Evolutionary conservation across 2,888 invertebrate genomes (phyloP), one percentile per base, ranked within the genome.

Genomic region (Cephus rjabovi): DNA sequence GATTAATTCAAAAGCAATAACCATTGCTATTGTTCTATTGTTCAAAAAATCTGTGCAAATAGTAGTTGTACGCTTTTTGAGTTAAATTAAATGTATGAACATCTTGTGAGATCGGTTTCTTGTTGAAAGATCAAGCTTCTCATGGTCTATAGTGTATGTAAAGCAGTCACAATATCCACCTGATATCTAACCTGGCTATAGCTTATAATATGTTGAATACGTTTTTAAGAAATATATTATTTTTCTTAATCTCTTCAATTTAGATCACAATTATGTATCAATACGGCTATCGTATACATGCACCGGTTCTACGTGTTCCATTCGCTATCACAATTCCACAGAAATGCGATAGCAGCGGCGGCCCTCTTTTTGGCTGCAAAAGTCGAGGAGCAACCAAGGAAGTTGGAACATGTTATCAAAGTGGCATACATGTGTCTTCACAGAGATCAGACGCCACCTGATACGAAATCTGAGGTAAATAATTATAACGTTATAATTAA

Each of bases 281-380:
- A 99, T 93, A 99, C 99, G 81, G 99, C 99, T 56, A 99, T 99
- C 89, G 99, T 99, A 78, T 99, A 99, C 90, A 98, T 99, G 98
- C 99, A 99, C 93, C 95, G 99, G 78, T 99, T 99, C 93, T 99
- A 98, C 93, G 98, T 99, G 93, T 98, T 98, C 93, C 99, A 99
- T 92, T 98, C 99, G 30, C 98, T 99, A 93, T 95, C 97, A 76
- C 96, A 97, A 91, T 99, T 99, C 92, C 97, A 98, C 92, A 95
- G 98, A 91, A 97, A 98, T 92, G 95, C 97, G 77, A 97, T 99
- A 91, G 98, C 98, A 12, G 96, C 98, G 6, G 98, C 99, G 6
- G 96, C 98, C 77, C 93, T 99, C 76, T 99, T 99, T 92, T 93
- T 99, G 85, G 98, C 99, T 80, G 99, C 99, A 82, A 99, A 99